A percentile compares a stretch with the other conserved stretches of the same genome.
Conservation (phyloP, 1,140 invertebrate species). For the Melitaea cinxia region DNA sequence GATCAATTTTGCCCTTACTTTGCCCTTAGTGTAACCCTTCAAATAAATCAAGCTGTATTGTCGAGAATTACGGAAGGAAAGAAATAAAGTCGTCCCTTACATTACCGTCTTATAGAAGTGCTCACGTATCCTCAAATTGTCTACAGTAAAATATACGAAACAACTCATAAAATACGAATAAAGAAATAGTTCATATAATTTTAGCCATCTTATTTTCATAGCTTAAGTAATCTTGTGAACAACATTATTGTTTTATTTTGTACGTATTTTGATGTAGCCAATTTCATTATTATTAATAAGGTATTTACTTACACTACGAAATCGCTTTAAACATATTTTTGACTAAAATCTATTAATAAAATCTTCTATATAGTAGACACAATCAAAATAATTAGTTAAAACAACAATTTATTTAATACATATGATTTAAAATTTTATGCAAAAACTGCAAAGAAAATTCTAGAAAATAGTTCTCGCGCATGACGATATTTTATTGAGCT, state of each 20-base stretch:
- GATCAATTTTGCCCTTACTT: not conserved
- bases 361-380: too few relatives aligned
- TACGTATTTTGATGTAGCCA: too few relatives aligned
- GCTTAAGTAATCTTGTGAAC: too few relatives aligned
- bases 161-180: not conserved
- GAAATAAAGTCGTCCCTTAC: not conserved
- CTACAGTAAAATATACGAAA: not conserved
- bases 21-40: not conserved
- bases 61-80: not conserved
- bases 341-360: too few relatives aligned
- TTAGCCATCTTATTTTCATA: too few relatives aligned
- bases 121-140: not conserved
- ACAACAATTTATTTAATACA: too few relatives aligned
- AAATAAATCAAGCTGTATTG: not conserved
- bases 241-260: too few relatives aligned
- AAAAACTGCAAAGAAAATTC: not conserved
- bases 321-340: too few relatives aligned
- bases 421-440: not conserved
- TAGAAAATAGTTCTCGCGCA: not conserved
- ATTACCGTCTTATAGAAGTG: not conserved
- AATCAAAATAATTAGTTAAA: too few relatives aligned
- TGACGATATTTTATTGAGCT: not conserved
- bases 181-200: not conserved
- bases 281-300: too few relatives aligned
- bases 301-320: too few relatives aligned